Base-by-base conservation (phyloP, 2,888 invertebrate species). In the Silvanus unidentatus region DNA sequence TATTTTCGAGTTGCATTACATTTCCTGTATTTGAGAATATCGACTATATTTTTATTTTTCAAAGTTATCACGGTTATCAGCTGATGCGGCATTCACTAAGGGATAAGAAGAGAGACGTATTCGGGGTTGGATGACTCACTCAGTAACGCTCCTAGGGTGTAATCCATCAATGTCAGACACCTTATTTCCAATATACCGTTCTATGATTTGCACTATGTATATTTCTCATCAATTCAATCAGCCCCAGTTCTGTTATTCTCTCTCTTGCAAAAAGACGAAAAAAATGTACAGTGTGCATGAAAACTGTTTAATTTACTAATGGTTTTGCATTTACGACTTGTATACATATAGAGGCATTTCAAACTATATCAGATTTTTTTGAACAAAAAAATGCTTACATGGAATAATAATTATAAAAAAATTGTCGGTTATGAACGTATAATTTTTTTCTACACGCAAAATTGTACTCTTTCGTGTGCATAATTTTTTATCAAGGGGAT, bases 131-230 rank as follows among this genome's bases (percentile, higher is more conserved):
- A 69, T 70, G 69, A 70, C 66, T 70, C 70, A 70, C 66, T 69
- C 67, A 65, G 57, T 22, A 22, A 22, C 62, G 55, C 58, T 47
- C 47, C 30, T 49, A 48, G 29, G 43, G 48, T 44, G 40, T 42
- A 14, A 15, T 70, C 65, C 68, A 69, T 70, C 70, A 70, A 57
- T 69, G 70, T 70, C 70, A 70, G 63, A 68, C 66, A 68, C 70
- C 70, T 69, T 69, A 68, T 68, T 68, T 69, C 69, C 67, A 69
- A 69, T 69, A 69, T 68, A 62, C 62, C 59, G 64, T 65, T 66
- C 68, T 67, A 69, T 68, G 68, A 69, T 68, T 66, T 69, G 66
- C 67, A 66, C 65, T 69, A 69, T 69, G 66, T 68, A 68, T 68
- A 69, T 68, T 66, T 67, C 67, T 58, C 65, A 61, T 65, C 61